phyloP scores from a whole-genome alignment of 2,113 vertebrate species.

The Platycercus adscitus region DNA sequence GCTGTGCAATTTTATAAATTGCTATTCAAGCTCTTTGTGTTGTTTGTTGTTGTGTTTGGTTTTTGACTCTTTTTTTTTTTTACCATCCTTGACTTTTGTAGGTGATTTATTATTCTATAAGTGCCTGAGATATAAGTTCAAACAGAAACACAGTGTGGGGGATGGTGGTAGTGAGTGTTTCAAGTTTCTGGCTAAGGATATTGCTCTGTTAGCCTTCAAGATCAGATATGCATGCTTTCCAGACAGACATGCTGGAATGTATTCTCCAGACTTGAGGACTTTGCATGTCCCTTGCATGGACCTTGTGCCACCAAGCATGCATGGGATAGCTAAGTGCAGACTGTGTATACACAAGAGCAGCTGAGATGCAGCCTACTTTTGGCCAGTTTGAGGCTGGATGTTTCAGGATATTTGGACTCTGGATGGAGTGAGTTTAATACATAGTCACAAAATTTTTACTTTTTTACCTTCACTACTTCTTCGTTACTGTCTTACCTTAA shows the following conservation, averaged over 20 bases:
- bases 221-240: neutral
- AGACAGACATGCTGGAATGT: neutral
- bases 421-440: neutral
- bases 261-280: neutral
- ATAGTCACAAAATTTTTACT: neutral
- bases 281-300: neutral
- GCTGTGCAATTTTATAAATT: constrained; percentile 72
- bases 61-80: neutral
- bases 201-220: neutral
- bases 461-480: neutral
- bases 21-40: constrained; percentile 65
- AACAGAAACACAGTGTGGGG: neutral
- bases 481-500: neutral
- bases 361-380: neutral
- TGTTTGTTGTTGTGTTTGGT: neutral
- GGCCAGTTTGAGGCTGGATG: neutral
- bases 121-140: constrained; percentile 10
- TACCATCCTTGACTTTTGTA: constrained; percentile 51
- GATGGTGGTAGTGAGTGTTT: neutral
- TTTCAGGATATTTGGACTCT: neutral
- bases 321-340: neutral
- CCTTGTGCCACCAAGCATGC: neutral
- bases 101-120: constrained; percentile 65
- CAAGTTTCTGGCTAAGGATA: neutral
- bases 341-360: neutral